Evolutionary conservation across 2,113 vertebrate species (phyloP), one percentile per base, ranked within the genome.

Genomic region (Myotis davidii): DNA sequence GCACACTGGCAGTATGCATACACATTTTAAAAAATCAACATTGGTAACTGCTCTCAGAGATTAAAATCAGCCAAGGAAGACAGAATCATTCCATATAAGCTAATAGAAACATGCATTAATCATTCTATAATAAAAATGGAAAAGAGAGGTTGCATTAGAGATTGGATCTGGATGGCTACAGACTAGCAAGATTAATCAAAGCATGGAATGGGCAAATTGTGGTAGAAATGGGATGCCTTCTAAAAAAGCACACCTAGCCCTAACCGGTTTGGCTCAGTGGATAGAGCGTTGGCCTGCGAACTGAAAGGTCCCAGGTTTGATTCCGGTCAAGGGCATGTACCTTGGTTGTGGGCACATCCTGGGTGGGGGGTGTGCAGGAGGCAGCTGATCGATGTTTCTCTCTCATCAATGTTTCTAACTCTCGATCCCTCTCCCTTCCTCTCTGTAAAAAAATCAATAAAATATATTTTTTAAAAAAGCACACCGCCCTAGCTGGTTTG

Each of bases 181-280:
- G 50, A 56, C 45, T 90, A 90, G 89, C 6, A 59, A 74, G 77
- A 82, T 37, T 74, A 92, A 94, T 56, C 69, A 94, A 78, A 94
- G 39, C 48, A 69, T 54, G 50, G 34, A 59, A 94, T n/a, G 12
- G 25, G 67, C 23, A 82, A 84, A 94, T 12, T 70, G 50, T 79
- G 61, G 67, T 48, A 82, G 56, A 82, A 94, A 10, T 54, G 20
- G 18, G 45, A 86, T 29, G 39, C 79, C 32, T 91, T 37, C 67
- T 84, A 72, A 88, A 21, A 83, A 93, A 37, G 74, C 90, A 81
- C 14, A 82, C 48, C 83, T 91, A 34, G 27, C 37, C 37, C 37
- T 39, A 39, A 39, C 37, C 37, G 37, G 37, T 4, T 39, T 39
- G 37, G 37, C 37, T 39, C 37, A 39, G 37, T 39, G 37, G 37